phyloP scores from a whole-genome alignment of 2,888 invertebrate species.

The Pseudolycoriella hygida region DNA sequence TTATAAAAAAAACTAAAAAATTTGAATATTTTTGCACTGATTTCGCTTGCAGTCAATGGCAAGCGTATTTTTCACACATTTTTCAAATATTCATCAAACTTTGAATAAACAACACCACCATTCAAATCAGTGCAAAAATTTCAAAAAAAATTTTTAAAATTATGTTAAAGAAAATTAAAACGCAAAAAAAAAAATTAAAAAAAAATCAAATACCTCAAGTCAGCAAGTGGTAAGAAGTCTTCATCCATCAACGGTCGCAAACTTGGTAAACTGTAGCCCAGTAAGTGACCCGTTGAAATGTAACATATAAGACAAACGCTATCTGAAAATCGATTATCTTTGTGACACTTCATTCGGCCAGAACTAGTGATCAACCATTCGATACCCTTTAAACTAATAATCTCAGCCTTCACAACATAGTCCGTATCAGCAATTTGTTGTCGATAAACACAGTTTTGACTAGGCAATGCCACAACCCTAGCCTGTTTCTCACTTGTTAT shows the following conservation, averaged over 20 bases:
- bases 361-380: too few species aligned
- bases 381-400: constrained; percentile 82
- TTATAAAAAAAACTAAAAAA: too few species aligned
- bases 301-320: constrained; percentile 89
- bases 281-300: constrained; percentile 83
- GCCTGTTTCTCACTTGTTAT: constrained; percentile 92
- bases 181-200: not conserved
- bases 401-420: constrained; percentile 87
- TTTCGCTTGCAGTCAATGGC: too few species aligned
- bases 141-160: not conserved
- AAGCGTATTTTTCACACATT: too few species aligned
- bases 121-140: not conserved
- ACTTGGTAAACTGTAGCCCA: constrained; percentile 90
- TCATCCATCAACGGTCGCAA: constrained; percentile 81
- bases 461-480: constrained; percentile 81
- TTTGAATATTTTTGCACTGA: too few species aligned
- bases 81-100: too few species aligned
- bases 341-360: too few species aligned
- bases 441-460: constrained; percentile 86
- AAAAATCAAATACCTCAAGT: constrained; percentile 54
- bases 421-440: constrained; percentile 78
- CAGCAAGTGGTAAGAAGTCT: constrained; percentile 84
- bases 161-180: not conserved
- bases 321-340: constrained; percentile 41
- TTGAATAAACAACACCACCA: too few species aligned